Base-by-base conservation (phyloP, 64 coral and sea anemone species). In the Porites lutea region DNA sequence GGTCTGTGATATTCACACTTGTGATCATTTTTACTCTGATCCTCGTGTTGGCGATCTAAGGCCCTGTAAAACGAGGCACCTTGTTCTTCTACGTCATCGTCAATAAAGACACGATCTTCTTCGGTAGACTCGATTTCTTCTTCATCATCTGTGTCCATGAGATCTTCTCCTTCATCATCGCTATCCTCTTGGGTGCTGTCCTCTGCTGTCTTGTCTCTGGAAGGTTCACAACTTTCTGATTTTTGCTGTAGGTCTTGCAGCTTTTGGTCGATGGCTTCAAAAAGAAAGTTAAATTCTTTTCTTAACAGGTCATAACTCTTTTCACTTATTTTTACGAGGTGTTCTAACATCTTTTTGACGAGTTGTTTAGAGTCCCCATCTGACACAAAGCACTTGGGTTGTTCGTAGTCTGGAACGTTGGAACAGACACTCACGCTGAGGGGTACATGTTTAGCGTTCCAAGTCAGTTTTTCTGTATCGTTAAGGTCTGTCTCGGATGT, bases 81-180 rank as follows among this genome's bases (percentile, higher is more conserved):
- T 13, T 93, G 47, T 88, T 93, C 65, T n/a, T 71, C 75, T 43
- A 49, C 9, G 23, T 88, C 75, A 59, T 94, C 79, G 48, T 94
- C 71, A 23, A 94, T 3, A 85, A 94, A 94, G 1, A 51, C 79
- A 2, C 67, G 78, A 75, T 94, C 83, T 70, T 88, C 74, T 79
- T 93, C 91, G 13, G 71, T 93, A 59, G 63, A 88, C 15, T 89
- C 72, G 37, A 93, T 88, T 7, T 88, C 82, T 61, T 94, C 92
- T 59, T 37, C 27, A 37, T 37, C 1, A 37, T 37, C 27, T 37
- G 27, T 37, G 27, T 37, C 27, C 27, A 37, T 37, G 27, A 37
- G 27, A 37, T 37, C 0, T 37, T 37, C 27, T 37, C 27, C 27
- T 37, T 37, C 27, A 19, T 89, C 80, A 49, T 65, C 83, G 74